These are phyloP conservation scores for Epizoanthus stellaris DNA, from an alignment of 92 coral and sea anemone species.

Conservation along the genomic window DNA sequence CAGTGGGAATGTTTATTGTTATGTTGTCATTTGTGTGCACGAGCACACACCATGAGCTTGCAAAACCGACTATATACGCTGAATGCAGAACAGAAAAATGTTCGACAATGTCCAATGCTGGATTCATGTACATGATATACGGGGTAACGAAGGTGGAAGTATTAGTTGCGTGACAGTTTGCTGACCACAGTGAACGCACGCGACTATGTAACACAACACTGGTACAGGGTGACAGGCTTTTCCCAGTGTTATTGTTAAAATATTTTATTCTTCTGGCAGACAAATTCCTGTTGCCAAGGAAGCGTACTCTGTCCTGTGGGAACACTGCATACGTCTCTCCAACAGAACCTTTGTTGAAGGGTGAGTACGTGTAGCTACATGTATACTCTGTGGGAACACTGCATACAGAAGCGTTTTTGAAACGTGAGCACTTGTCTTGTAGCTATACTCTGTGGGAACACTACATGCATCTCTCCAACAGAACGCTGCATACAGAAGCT, in stretches of 20 bases:
- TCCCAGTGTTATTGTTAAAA: neutral
- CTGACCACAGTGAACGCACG: neutral
- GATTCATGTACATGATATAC: no score
- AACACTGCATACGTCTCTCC: constrained; percentile 94
- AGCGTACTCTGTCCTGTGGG: constrained; percentile 90
- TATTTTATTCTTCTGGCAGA: constrained; percentile 44
- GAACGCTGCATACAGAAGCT: constrained; percentile 5
- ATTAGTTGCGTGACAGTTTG: neutral
- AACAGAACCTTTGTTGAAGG: constrained; percentile 99
- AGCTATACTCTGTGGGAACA: no score
- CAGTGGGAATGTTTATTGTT: no score
- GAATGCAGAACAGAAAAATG: no score
- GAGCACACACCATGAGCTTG: no score
- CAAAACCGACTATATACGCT: no score
- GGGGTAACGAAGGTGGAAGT: neutral
- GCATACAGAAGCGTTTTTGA: no score
- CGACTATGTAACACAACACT: neutral
- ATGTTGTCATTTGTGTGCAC: no score
- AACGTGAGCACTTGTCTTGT: no score
- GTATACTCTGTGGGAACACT: constrained; percentile 43
- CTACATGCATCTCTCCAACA: no score
- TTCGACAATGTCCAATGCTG: no score
- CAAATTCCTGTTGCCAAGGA: constrained; percentile 98
- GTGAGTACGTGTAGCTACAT: constrained; percentile 53
- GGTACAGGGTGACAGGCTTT: neutral